Base-by-base conservation (phyloP, 2,113 vertebrate genomes). In the Amphiprion percula region DNA sequence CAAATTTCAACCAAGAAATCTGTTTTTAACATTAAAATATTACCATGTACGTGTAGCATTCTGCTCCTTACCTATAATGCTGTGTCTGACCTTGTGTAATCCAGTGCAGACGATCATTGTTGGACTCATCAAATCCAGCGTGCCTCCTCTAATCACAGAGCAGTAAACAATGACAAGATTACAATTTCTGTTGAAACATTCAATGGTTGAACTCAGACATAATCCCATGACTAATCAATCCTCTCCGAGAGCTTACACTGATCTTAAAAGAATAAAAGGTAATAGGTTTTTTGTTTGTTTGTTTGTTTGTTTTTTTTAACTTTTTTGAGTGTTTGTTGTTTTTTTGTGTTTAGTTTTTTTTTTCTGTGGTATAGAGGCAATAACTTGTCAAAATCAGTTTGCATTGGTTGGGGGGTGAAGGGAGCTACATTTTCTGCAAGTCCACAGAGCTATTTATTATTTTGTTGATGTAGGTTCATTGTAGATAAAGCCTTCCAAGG, bases 191-290 rank as follows among this genome's bases (percentile, higher is more conserved):
- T 85, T 85, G 77, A 81, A 90, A 92, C 85, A 92, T 84, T 85
- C 82, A 82, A 79, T 52, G 47, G 80, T 88, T 90, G 84, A 91
- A 77, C 82, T 81, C 72, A 62, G 54, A 86, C 54, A 67, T 94
- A 94, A 94, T 94, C 92, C 93, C 58, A 80, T 33, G 74, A 91
- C 93, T 92, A 93, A 94, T 95, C 93, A 91, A 88, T 59, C 80
- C 74, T 59, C 70, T 77, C 79, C 33, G 55, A 75, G 75, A 83
- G 86, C 82, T 93, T 87, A 89, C 66, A 85, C 71, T 80, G 84
- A 88, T 93, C 80, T 91, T 85, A 80, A 73, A 87, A 87, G 83
- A 85, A 83, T 74, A 85, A 83, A 71, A 85, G 59, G 63, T 46
- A 17, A 19, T 50, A 7, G 9, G 41, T 39, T 15, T 24, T 5